Base-by-base conservation (phyloP, 2,888 invertebrate genomes). In the Chymomyza caudatula region DNA sequence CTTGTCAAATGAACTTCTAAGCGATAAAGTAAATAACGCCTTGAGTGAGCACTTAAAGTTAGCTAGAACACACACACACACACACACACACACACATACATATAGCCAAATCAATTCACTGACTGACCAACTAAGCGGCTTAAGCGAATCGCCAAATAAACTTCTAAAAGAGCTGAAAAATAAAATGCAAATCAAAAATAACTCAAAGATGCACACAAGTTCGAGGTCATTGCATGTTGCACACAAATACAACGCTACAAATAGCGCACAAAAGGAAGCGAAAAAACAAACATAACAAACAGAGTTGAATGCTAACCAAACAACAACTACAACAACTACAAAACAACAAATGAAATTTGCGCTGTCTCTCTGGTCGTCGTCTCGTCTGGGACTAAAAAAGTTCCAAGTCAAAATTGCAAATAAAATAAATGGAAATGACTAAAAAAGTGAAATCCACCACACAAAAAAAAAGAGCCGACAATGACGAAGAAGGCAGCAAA, bases 171-270 rank as follows among this genome's bases (percentile, higher is more conserved):
- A 11, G 29, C 42, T n/a, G 19, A 37, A 56, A 43, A 22, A 61
- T n/a, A 54, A 66, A 73, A 47, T 60, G 61, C 65, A 75, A 71
- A 67, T 57, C 61, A 69, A 67, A 71, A 23, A 57, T 68, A 63
- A 69, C 74, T 74, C 67, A 69, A 74, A 76, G 77, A 77, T 77
- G 78, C 77, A 77, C 74, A 76, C 77, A 86, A 86, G 86, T 86
- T 86, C 86, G 86, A 86, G 86, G 86, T 86, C 86, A 86, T 83
- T 86, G 86, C 83, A 86, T 84, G 73, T 68, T 76, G 66, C 67
- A 72, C 49, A 59, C 54, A 44, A 15, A 37, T 19, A 63, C 23
- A 20, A 55, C 42, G 5, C 55, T n/a, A 22, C 53, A 13, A 53
- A 53, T n/a, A 53, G 13, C 29, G 57, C 22, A 3, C 43, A 29